These are phyloP conservation scores for Acrocyrtus sp. DNA, from an alignment of 2,888 invertebrate species.

Conservation along the genomic window DNA sequence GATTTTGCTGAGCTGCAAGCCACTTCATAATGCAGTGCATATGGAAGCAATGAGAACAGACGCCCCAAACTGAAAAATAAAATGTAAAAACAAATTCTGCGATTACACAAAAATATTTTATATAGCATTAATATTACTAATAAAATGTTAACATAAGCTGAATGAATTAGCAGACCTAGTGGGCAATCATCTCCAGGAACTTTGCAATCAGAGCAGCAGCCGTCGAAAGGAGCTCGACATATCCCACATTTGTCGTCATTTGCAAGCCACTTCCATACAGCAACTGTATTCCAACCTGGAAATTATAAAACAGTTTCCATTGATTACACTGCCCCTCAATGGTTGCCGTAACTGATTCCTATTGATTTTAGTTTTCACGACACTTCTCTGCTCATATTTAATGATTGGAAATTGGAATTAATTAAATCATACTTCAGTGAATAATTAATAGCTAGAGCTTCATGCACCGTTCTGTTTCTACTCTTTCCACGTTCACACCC, in stretches of 20 bases:
- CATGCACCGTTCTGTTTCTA: too few species aligned
- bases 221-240: constrained; percentile 98
- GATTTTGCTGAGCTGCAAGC: constrained; percentile 91
- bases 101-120: constrained; percentile 14
- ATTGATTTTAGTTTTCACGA: not conserved
- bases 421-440: not conserved
- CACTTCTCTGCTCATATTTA: constrained; percentile 10
- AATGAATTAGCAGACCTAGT: constrained; percentile 75
- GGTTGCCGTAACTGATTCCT: not conserved
- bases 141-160: not conserved
- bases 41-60: constrained; percentile 99
- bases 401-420: not conserved
- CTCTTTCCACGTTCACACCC: too few species aligned
- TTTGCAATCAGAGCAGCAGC: constrained; percentile 97
- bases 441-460: too few species aligned
- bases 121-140: too few species aligned
- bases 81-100: constrained; percentile 23
- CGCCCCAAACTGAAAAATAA: constrained; percentile 85
- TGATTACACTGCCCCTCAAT: not conserved
- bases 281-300: constrained; percentile 91
- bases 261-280: constrained; percentile 98
- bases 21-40: constrained; percentile 99
- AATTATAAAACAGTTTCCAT: constrained; percentile 26
- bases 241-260: constrained; percentile 99
- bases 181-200: constrained; percentile 98